Conservation (phyloP, 1,140 invertebrate genomes). For the Phymastichus coffea region DNA sequence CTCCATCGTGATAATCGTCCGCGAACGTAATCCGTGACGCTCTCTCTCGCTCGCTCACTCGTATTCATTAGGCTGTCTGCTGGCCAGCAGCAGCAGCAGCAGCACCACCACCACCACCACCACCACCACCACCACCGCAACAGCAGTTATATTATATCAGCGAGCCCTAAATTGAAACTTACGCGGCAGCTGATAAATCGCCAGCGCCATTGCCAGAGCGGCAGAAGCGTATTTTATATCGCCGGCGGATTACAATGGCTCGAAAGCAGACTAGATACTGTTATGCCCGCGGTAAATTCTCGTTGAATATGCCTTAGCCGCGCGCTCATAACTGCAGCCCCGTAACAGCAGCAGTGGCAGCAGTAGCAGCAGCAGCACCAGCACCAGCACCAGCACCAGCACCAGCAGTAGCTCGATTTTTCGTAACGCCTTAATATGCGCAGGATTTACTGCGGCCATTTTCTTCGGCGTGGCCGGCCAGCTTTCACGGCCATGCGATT, state of each 20-base stretch:
- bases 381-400: neutral
- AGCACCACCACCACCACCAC: too few relatives aligned
- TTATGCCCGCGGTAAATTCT: too few relatives aligned
- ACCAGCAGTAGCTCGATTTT: constrained; percentile 4
- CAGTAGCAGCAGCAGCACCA: neutral
- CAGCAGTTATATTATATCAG: neutral
- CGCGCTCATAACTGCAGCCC: too few relatives aligned
- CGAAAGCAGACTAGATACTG: too few relatives aligned
- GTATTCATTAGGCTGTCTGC: neutral
- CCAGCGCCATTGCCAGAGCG: neutral
- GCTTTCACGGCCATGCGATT: too few relatives aligned
- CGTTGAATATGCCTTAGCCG: too few relatives aligned
- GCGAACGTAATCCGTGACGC: constrained; percentile 18
- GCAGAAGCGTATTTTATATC: too few relatives aligned
- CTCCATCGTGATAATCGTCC: constrained; percentile 6
- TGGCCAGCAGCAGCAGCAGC: too few relatives aligned
- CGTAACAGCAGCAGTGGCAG: neutral
- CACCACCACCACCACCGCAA: too few relatives aligned
- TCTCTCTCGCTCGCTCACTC: neutral
- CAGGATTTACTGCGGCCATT: too few relatives aligned
- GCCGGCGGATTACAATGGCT: too few relatives aligned
- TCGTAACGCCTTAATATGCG: neutral
- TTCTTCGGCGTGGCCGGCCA: too few relatives aligned
- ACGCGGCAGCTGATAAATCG: constrained; percentile 17
- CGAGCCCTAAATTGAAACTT: constrained; percentile 18